A percentile compares a stretch with the other conserved stretches of the same genome.
These are phyloP conservation scores for Anguilla japonica DNA, from an alignment of 2,113 vertebrate genomes.

Conservation along the genomic window DNA sequence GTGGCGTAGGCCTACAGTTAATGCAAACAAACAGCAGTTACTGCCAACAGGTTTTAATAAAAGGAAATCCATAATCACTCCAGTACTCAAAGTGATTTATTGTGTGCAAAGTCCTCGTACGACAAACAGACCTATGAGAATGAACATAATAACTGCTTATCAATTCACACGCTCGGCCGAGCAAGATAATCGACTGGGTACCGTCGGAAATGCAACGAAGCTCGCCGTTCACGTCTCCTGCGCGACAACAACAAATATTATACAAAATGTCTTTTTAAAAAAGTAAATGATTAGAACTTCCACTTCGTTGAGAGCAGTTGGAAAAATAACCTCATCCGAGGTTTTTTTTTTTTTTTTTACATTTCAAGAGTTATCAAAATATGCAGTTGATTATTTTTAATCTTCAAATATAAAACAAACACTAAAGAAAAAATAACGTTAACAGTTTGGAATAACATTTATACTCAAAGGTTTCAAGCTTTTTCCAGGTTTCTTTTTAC, in stretches of 20 bases:
- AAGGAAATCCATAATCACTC: slow-evolving; percentile 3
- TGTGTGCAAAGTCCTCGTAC: neutral
- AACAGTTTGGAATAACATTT: slow-evolving; percentile 51
- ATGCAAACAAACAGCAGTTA: neutral
- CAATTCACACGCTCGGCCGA: neutral
- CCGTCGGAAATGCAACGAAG: neutral
- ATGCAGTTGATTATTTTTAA: neutral
- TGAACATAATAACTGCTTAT: neutral
- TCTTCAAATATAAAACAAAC: neutral
- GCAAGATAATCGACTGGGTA: neutral
- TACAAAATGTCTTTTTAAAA: neutral
- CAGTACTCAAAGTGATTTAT: neutral
- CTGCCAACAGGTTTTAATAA: neutral
- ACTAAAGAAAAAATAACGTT: slow-evolving; percentile 57
- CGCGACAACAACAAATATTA: neutral
- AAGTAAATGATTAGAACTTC: neutral
- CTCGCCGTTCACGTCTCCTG: neutral
- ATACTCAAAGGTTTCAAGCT: slow-evolving; percentile 69
- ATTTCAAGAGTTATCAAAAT: neutral
- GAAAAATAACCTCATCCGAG: neutral
- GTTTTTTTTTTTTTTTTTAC: neutral
- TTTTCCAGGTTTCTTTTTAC: slow-evolving; percentile 71
- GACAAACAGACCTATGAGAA: neutral
- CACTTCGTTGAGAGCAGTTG: neutral
- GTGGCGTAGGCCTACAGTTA: neutral